Percentiles rank a stretch among this genome's conserved stretches.
Evolutionary conservation across 2,888 invertebrate genomes (phyloP).

Genomic region (Callyntrura sp.): DNA sequence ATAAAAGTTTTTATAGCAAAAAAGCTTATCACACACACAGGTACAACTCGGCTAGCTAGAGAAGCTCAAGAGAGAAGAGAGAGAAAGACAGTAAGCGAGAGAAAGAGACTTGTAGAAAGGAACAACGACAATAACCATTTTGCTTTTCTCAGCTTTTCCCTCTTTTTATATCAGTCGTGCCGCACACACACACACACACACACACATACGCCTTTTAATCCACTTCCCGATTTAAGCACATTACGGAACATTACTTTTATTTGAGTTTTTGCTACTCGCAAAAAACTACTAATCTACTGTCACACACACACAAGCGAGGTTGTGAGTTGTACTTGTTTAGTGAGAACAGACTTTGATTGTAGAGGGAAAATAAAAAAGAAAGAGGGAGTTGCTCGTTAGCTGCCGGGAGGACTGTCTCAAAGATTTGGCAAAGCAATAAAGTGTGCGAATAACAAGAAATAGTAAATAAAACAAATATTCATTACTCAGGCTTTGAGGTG

Average conservation of each 20-base stretch:
- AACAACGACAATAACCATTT: constrained; percentile 21
- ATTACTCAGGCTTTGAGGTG: constrained; percentile 39
- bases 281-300: neutral
- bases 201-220: constrained; percentile 36
- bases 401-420: constrained; percentile 16
- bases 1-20: constrained; percentile 23
- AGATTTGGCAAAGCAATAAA: constrained; percentile 50
- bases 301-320: neutral
- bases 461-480: constrained; percentile 56
- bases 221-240: constrained; percentile 57
- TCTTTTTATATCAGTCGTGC: neutral
- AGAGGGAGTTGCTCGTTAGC: constrained; percentile 31
- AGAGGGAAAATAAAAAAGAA: neutral
- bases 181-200: neutral
- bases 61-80: too few relatives aligned
- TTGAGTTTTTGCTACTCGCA: constrained; percentile 32
- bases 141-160: constrained; percentile 5
- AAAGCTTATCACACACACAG: neutral
- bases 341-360: neutral
- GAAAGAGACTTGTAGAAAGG: too few relatives aligned
- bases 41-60: too few relatives aligned
- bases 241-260: constrained; percentile 52
- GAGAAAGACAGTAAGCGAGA: too few relatives aligned
- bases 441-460: constrained; percentile 53
- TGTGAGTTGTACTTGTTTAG: constrained; percentile 3